Conservation (phyloP, 2,888 invertebrate species). For the Meteorus cinctellus region DNA sequence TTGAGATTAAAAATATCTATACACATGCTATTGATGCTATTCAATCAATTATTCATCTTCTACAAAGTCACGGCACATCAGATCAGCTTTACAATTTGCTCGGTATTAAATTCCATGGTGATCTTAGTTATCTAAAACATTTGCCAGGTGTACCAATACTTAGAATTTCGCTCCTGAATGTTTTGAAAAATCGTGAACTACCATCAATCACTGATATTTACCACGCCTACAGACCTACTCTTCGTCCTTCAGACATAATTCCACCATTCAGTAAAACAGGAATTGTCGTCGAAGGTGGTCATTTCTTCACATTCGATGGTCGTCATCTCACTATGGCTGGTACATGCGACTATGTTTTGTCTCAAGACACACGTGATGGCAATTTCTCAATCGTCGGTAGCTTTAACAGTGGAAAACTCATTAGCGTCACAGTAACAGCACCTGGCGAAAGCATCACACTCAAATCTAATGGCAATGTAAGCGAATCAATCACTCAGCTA, state of each 20-base stretch:
- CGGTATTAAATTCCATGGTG: slow-evolving; percentile 70
- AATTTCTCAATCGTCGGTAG: slow-evolving; percentile 89
- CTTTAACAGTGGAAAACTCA: slow-evolving; percentile 81
- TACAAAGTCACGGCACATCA: slow-evolving; percentile 71
- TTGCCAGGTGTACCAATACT: slow-evolving; percentile 77
- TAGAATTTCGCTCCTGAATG: slow-evolving; percentile 78
- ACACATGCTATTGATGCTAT: slow-evolving; percentile 76
- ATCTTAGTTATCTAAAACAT: slow-evolving; percentile 69
- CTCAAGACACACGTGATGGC: slow-evolving; percentile 87
- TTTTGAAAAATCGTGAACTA: slow-evolving; percentile 78
- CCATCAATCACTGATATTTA: slow-evolving; percentile 76
- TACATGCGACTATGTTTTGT: slow-evolving; percentile 87
- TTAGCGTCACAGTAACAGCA: slow-evolving; percentile 82
- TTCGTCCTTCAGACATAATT: slow-evolving; percentile 77
- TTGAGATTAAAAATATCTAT: slow-evolving; percentile 79
- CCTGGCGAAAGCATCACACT: slow-evolving; percentile 78
- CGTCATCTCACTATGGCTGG: slow-evolving; percentile 87
- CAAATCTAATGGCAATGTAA: slow-evolving; percentile 78
- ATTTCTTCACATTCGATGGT: slow-evolving; percentile 92
- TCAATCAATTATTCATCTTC: slow-evolving; percentile 75
- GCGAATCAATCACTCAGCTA: slow-evolving; percentile 40
- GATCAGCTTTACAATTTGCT: slow-evolving; percentile 68
- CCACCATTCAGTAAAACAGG: slow-evolving; percentile 79
- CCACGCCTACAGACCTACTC: slow-evolving; percentile 75
- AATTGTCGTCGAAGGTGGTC: slow-evolving; percentile 84